These are phyloP conservation scores for Oncorhynchus clarkii DNA, from an alignment of 2,113 vertebrate genomes.

Conservation along the genomic window DNA sequence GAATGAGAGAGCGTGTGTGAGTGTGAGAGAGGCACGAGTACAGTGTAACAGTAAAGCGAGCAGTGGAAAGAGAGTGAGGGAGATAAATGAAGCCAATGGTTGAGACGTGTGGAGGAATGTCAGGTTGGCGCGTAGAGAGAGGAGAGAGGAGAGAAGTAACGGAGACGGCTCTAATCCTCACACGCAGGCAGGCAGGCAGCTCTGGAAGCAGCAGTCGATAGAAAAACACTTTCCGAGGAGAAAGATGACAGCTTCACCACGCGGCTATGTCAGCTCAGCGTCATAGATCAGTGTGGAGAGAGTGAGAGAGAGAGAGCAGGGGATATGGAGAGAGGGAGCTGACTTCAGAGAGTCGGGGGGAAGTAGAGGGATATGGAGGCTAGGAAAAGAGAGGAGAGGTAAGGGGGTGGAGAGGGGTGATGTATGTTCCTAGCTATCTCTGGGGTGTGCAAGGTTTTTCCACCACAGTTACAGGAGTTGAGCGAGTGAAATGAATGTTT, in stretches of 20 bases:
- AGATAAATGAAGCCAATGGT: background rate
- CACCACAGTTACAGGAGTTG: background rate
- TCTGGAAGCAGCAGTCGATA: conserved; percentile 1
- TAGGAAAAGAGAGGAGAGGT: conserved; percentile 10
- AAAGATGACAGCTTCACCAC: conserved; percentile 1
- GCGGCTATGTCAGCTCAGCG: background rate
- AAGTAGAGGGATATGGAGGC: conserved; percentile 8
- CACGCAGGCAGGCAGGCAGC: background rate
- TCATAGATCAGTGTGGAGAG: background rate
- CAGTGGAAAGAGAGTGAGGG: background rate
- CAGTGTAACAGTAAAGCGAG: background rate
- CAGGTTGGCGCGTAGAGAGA: background rate
- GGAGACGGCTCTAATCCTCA: background rate
- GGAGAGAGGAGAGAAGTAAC: background rate
- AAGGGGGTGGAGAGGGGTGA: background rate
- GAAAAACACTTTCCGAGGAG: conserved; percentile 1
- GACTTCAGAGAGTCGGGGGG: background rate
- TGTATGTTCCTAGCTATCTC: background rate
- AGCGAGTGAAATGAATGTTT: background rate
- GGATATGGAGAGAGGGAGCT: background rate
- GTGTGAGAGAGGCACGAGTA: background rate
- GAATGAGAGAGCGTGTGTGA: background rate
- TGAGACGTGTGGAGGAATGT: background rate
- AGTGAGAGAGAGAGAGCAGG: background rate
- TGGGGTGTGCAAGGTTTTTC: background rate